phyloP scores from a whole-genome alignment of 2,888 invertebrate species.

The Melieria omissa region DNA sequence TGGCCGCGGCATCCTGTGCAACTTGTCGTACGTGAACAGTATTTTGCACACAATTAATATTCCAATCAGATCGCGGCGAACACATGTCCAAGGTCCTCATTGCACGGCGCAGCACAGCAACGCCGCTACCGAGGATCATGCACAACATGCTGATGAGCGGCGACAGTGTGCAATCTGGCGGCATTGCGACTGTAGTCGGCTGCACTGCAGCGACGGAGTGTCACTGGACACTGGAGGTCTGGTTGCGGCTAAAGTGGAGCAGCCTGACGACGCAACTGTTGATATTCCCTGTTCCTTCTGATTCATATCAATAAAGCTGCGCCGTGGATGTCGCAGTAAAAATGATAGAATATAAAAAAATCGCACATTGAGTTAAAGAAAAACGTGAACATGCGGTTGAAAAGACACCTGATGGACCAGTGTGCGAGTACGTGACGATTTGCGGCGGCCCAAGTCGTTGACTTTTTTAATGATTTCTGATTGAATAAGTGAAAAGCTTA shows the following conservation, averaged over 20 bases:
- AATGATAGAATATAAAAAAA: too few species aligned
- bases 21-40: neutral
- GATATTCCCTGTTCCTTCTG: too few species aligned
- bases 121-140: conserved; percentile 28
- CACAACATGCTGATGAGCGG: conserved; percentile 28
- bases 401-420: conserved; percentile 46
- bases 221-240: too few species aligned
- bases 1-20: neutral
- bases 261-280: too few species aligned
- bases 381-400: neutral
- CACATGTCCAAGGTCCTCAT: conserved; percentile 56
- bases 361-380: neutral
- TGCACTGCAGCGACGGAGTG: too few species aligned
- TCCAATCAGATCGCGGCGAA: conserved; percentile 60
- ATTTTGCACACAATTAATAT: conserved; percentile 58
- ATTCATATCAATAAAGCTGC: too few species aligned
- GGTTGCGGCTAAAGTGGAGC: too few species aligned
- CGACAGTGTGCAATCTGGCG: neutral
- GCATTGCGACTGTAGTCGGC: too few species aligned
- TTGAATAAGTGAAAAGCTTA: neutral
- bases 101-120: neutral
- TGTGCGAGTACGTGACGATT: conserved; percentile 45
- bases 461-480: neutral
- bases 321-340: too few species aligned
- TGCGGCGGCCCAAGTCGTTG: conserved; percentile 38